Conservation (phyloP, 2,797 vertebrate genomes). For the Epinephelus coioides region DNA sequence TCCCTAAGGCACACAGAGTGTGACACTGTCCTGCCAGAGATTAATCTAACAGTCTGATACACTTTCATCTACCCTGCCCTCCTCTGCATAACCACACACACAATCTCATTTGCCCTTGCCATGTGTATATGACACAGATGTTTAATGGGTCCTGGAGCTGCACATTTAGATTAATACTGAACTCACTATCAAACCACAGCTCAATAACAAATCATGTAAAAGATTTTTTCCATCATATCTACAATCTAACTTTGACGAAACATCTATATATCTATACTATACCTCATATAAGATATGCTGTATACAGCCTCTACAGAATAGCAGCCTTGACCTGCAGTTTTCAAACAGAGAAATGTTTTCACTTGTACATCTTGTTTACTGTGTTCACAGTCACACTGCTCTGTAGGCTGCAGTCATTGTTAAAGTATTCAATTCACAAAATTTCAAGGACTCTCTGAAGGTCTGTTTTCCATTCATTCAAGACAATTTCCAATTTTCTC, state of each 20-base stretch:
- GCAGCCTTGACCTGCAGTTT: background rate
- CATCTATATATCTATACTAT: background rate
- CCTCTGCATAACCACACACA: constrained; percentile 19
- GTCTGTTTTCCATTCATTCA: background rate
- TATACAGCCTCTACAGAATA: background rate
- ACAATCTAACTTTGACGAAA: background rate
- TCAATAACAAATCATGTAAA: background rate
- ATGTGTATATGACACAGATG: background rate
- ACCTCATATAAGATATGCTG: background rate
- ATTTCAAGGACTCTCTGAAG: background rate
- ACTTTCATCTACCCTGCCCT: constrained; percentile 38
- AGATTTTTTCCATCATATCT: background rate
- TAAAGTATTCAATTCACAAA: background rate
- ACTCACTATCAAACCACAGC: background rate
- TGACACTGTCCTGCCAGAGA: constrained; percentile 52
- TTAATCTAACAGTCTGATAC: constrained; percentile 38
- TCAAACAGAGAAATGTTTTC: background rate
- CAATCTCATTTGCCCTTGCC: constrained; percentile 17
- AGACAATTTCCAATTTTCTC: background rate
- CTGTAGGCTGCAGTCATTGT: background rate
- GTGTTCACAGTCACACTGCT: background rate
- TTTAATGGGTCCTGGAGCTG: constrained; percentile 2
- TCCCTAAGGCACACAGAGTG: constrained; percentile 32
- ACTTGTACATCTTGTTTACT: background rate
- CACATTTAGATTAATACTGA: constrained; percentile 19